Evolutionary conservation across 2,797 vertebrate genomes (phyloP).

Genomic region (Sebastes hubbsi): DNA sequence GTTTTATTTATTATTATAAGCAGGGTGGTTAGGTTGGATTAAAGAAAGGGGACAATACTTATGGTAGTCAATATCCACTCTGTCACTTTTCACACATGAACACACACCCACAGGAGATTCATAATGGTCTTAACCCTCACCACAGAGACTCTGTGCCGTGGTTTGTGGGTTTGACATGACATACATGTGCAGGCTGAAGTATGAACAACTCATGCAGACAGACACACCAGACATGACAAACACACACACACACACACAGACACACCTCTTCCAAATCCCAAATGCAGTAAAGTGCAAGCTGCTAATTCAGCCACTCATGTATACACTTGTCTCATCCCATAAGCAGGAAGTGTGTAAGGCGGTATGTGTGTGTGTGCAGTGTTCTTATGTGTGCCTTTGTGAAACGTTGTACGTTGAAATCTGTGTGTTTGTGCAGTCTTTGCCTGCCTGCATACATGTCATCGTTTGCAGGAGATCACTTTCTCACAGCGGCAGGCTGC

Average conservation of each 20-base stretch:
- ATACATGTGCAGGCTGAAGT: background rate
- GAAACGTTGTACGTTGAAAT: background rate
- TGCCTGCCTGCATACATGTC: background rate
- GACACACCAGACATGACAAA: too few relatives aligned
- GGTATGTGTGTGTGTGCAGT: background rate
- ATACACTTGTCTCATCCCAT: conserved; percentile 39
- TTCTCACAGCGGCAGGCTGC: background rate
- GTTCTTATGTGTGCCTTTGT: background rate
- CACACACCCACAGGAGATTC: conserved; percentile 12
- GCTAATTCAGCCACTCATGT: conserved; percentile 26
- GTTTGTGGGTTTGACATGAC: conserved; percentile 31
- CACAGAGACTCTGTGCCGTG: conserved; percentile 3
- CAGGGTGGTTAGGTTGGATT: background rate
- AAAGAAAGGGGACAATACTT: background rate
- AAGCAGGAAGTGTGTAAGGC: conserved; percentile 1
- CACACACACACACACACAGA: background rate
- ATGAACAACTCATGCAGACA: background rate
- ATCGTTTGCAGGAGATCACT: background rate
- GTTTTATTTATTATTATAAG: too few relatives aligned
- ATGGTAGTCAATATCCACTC: background rate
- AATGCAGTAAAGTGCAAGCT: conserved; percentile 12
- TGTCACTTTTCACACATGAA: background rate
- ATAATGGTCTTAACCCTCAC: conserved; percentile 40
- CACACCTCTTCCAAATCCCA: background rate
- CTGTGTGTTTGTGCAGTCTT: background rate